Conservation (phyloP, 53 echinoderm and acorn worm genomes). For the Antedon mediterranea region DNA sequence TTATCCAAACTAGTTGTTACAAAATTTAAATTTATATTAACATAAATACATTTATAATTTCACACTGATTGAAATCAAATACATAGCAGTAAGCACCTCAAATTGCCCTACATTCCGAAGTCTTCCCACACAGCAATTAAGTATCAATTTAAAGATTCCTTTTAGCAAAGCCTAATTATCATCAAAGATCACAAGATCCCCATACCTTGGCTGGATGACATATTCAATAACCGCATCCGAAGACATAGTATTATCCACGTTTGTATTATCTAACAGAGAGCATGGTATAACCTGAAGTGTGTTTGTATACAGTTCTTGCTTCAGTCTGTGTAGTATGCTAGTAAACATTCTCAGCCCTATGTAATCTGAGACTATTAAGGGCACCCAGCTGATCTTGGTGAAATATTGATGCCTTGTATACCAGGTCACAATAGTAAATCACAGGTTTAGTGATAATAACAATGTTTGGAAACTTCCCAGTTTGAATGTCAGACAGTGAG, state of each 20-base stretch:
- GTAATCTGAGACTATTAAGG: neutral
- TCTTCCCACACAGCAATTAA: neutral
- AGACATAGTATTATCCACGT: neutral
- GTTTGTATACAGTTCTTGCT: neutral
- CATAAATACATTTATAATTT: too few relatives aligned
- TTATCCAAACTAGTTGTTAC: too few relatives aligned
- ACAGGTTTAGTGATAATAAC: neutral
- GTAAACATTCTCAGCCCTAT: neutral
- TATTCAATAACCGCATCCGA: neutral
- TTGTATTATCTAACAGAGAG: neutral
- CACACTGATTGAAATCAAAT: too few relatives aligned
- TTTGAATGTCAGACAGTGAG: too few relatives aligned
- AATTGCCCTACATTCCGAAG: neutral
- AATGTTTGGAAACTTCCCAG: too few relatives aligned
- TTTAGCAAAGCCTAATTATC: too few relatives aligned
- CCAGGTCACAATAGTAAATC: constrained; percentile 1
- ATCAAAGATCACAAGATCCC: neutral
- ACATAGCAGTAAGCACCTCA: neutral
- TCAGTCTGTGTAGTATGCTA: neutral
- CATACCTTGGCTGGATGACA: neutral
- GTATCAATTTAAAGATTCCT: neutral
- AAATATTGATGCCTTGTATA: neutral
- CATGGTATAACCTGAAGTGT: neutral
- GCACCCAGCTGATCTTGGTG: neutral
- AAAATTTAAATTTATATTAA: too few relatives aligned